phyloP scores from a whole-genome alignment of 2,888 invertebrate species.

The Nymphalis polychloros region DNA sequence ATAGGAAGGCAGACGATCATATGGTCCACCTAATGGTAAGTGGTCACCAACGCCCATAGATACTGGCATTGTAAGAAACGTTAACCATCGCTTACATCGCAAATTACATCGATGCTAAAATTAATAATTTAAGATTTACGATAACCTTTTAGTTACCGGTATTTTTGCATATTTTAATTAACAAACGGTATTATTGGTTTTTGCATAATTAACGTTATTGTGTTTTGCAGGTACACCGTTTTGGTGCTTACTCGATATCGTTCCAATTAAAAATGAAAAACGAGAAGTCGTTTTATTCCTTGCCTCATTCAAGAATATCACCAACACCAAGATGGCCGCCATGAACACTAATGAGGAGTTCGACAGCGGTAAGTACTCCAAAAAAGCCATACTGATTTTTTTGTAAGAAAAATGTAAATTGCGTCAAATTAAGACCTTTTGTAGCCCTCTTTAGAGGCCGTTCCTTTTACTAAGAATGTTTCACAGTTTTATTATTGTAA shows the following conservation, averaged over 20 bases:
- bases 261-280: slow-evolving; percentile 99
- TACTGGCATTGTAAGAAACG: too few relatives aligned
- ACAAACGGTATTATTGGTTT: background rate
- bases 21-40: too few relatives aligned
- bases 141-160: too few relatives aligned
- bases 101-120: too few relatives aligned
- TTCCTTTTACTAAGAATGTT: slow-evolving; percentile 33
- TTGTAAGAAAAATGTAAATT: slow-evolving; percentile 45
- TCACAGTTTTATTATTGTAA: slow-evolving; percentile 51
- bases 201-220: slow-evolving; percentile 36
- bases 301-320: slow-evolving; percentile 98
- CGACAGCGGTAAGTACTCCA: slow-evolving; percentile 89
- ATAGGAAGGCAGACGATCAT: too few relatives aligned
- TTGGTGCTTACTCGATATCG: slow-evolving; percentile 98
- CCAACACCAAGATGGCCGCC: slow-evolving; percentile 93
- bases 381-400: slow-evolving; percentile 46
- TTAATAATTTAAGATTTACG: too few relatives aligned
- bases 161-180: too few relatives aligned
- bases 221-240: slow-evolving; percentile 89
- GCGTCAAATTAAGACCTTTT: slow-evolving; percentile 26
- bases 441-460: slow-evolving; percentile 20
- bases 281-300: slow-evolving; percentile 97
- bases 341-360: slow-evolving; percentile 92
- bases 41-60: too few relatives aligned
- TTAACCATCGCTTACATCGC: too few relatives aligned